A percentile compares a stretch with the other conserved stretches of the same genome.
phyloP scores from a whole-genome alignment of 2,888 invertebrate genomes.

The Mylabris sibirica region DNA sequence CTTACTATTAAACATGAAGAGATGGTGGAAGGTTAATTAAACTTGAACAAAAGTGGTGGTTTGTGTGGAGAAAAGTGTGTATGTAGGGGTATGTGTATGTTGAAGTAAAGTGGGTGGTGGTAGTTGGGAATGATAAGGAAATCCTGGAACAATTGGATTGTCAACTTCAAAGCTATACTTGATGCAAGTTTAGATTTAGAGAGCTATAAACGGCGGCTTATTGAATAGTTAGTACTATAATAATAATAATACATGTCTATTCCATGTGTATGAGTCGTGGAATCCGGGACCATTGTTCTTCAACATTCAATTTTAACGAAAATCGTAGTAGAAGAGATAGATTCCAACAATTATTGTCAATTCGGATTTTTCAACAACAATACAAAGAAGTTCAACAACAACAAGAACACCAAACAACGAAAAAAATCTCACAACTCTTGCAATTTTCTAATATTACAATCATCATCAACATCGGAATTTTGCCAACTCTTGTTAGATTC shows the following conservation, averaged over 20 bases:
- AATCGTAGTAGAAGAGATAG: background rate
- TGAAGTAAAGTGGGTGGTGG: background rate
- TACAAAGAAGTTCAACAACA: background rate
- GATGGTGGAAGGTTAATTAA: background rate
- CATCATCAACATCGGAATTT: background rate
- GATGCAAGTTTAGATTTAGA: constrained; percentile 55
- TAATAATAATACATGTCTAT: constrained; percentile 57
- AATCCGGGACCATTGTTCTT: constrained; percentile 58
- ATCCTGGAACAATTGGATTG: constrained; percentile 58
- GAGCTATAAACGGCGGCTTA: constrained; percentile 44
- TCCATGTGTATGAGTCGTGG: constrained; percentile 58
- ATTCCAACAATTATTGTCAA: background rate
- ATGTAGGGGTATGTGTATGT: background rate
- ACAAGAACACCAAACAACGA: too few species aligned
- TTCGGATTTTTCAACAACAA: background rate
- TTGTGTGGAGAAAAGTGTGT: background rate
- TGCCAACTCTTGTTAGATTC: background rate
- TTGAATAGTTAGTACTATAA: constrained; percentile 51
- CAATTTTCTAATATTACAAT: background rate
- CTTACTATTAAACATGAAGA: background rate
- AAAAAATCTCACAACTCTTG: constrained; percentile 3
- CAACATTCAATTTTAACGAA: constrained; percentile 35
- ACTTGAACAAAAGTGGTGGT: background rate
- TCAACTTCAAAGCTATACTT: constrained; percentile 59
- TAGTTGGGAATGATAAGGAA: constrained; percentile 46